These are phyloP conservation scores for Pterocles orientalis DNA, from an alignment of 2,113 vertebrate species.

Conservation along the genomic window DNA sequence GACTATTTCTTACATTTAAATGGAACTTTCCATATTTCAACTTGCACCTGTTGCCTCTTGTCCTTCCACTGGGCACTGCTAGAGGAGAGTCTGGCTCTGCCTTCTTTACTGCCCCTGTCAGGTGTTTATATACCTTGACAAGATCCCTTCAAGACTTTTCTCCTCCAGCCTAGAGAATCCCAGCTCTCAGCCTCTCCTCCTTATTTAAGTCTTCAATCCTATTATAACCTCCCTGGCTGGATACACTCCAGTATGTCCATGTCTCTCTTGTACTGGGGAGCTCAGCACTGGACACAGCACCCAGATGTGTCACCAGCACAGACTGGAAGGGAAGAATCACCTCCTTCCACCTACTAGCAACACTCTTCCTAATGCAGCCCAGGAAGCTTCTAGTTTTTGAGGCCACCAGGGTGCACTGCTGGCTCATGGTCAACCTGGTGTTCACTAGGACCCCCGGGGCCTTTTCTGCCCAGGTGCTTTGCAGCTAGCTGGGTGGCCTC, in stretches of 20 bases:
- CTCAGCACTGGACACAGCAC: not conserved
- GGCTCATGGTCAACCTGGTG: accelerated
- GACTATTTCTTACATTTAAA: not conserved
- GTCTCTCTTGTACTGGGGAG: accelerated
- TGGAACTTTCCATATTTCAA: not conserved
- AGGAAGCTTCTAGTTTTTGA: not conserved
- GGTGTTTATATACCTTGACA: not conserved
- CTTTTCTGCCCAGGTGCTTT: not conserved
- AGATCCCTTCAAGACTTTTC: not conserved
- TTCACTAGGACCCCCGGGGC: not conserved
- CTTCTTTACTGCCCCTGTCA: not conserved
- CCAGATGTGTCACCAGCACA: not conserved
- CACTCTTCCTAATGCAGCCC: not conserved
- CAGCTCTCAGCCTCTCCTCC: not conserved
- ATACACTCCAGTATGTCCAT: too few relatives aligned
- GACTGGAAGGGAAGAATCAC: not conserved
- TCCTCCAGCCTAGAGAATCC: not conserved
- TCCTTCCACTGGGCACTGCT: not conserved
- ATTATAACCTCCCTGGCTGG: not conserved
- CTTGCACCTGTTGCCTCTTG: not conserved
- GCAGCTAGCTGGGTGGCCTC: not conserved
- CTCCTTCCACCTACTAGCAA: not conserved
- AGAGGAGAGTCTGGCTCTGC: not conserved
- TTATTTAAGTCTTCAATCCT: not conserved
- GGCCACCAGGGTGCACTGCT: not conserved